Evolutionary conservation across 2,797 vertebrate species (phyloP).

Genomic region (Sternotherus odoratus): DNA sequence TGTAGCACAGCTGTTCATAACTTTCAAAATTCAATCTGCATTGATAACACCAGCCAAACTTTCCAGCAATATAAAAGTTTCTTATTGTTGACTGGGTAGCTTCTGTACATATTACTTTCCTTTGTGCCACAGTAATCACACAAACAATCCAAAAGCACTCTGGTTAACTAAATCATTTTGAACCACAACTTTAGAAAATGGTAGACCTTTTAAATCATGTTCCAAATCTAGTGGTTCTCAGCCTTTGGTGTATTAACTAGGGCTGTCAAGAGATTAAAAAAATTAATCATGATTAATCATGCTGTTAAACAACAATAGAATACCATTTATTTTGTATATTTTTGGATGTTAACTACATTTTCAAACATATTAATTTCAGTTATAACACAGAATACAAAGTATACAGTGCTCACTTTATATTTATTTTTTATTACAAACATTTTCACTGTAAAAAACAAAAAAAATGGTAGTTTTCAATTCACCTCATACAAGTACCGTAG

Average conservation of each 20-base stretch:
- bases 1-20: constrained; percentile 35
- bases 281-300: too few relatives aligned
- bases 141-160: neutral
- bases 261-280: too few relatives aligned
- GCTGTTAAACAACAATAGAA: too few relatives aligned
- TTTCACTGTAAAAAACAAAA: too few relatives aligned
- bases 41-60: constrained; percentile 24
- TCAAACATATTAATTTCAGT: too few relatives aligned
- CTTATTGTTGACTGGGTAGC: neutral
- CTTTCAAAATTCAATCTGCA: constrained; percentile 1
- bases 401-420: too few relatives aligned
- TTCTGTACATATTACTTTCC: neutral
- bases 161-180: constrained; percentile 17
- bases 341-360: too few relatives aligned
- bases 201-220: neutral
- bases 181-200: constrained; percentile 48
- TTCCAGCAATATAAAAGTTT: constrained; percentile 27
- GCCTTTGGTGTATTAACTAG: neutral
- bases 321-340: too few relatives aligned
- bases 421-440: too few relatives aligned
- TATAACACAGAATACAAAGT: too few relatives aligned
- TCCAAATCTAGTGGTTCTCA: neutral
- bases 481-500: too few relatives aligned
- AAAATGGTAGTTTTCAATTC: too few relatives aligned
- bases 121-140: constrained; percentile 30